Evolutionary conservation across 2,888 invertebrate species (phyloP), one percentile per base, ranked within the genome.

Genomic region (Luperina testacea): DNA sequence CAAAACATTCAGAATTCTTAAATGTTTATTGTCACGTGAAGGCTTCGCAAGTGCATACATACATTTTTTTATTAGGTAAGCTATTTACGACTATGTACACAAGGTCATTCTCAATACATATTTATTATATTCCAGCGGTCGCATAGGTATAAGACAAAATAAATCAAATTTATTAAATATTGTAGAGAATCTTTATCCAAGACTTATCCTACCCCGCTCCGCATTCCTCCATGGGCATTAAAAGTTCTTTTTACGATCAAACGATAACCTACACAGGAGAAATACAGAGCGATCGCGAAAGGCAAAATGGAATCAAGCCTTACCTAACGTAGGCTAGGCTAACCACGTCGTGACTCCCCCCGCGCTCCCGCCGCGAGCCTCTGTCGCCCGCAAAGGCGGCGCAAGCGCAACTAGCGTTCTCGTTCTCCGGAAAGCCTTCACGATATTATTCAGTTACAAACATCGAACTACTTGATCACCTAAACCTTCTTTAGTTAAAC

Each of bases 331-430:
- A 95, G 93, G 94, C 95, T 95, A 95, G 96, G 95, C 94, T 93
- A 95, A 95, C 95, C 94, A 94, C 95, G 92, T 96, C 95, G 96
- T 96, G 96, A 95, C 92, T 91, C 92, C 90, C 85, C 90, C 57
- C 65, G n/a, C 59, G 38, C 71, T 91, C 92, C 90, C 85, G 90
- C 42, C 65, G n/a, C 51, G 38, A 63, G 27, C 51, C 79, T 83
- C 85, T 85, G 82, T 81, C 82, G 86, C 79, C 77, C 86, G 78
- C 59, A 78, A 76, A 75, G 73, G 75, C 87, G 88, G 87, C 90
- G 89, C 91, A 84, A 80, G 89, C 90, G 87, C 91, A 90, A 90
- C 90, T 88, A 86, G 87, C 87, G 89, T 88, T 86, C 86, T 89
- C 92, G 90, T 92, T 92, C 90, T 90, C 91, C 91, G 91, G 92